Conservation (phyloP, 2,113 vertebrate genomes). For the Myanophis thanlyinensis region DNA sequence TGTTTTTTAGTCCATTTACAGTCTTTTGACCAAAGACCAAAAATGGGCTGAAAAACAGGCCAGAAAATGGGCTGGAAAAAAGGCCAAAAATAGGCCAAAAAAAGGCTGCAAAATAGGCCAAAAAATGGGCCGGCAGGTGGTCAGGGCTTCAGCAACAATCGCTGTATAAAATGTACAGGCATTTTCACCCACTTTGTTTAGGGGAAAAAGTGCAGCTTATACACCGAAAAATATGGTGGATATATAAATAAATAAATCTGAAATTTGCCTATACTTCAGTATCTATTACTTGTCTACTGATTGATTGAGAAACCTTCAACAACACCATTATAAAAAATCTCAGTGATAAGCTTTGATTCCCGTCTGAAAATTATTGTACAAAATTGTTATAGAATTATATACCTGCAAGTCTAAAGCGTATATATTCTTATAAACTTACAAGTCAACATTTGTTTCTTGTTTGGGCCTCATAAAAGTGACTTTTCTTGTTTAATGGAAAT, state of each 20-base stretch:
- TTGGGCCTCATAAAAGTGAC: background rate
- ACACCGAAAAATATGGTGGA: too few species aligned
- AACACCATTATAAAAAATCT: background rate
- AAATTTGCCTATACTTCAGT: background rate
- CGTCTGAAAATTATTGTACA: background rate
- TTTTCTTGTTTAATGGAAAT: background rate
- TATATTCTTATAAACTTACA: background rate
- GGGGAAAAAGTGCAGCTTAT: too few species aligned
- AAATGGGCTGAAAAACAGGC: too few species aligned
- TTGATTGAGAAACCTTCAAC: background rate
- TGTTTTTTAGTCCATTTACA: too few species aligned
- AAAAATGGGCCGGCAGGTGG: too few species aligned
- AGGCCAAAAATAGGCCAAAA: too few species aligned
- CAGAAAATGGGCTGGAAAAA: too few species aligned
- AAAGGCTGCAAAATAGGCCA: too few species aligned
- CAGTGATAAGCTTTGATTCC: background rate
- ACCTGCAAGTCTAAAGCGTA: background rate
- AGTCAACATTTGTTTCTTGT: background rate
- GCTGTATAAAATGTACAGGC: too few species aligned
- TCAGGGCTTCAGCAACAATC: too few species aligned
- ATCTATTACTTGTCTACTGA: background rate
- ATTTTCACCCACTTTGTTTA: too few species aligned
- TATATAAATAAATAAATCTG: background rate
- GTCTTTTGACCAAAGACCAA: too few species aligned
- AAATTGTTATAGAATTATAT: background rate